Evolutionary conservation across 2,888 invertebrate species (phyloP).

Genomic region (Abrostola triplasia): DNA sequence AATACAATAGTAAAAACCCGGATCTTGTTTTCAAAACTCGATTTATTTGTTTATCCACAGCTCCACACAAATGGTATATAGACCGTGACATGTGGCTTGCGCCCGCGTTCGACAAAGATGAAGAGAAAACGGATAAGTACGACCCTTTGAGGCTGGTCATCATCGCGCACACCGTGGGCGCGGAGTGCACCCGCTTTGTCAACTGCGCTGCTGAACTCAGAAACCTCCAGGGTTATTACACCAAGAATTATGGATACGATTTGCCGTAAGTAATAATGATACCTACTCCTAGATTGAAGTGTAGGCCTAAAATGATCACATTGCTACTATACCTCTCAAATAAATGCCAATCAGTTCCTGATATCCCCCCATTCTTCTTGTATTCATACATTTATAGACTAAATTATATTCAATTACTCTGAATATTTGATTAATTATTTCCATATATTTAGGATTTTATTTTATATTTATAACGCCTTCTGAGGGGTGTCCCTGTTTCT

Average conservation of each 20-base stretch:
- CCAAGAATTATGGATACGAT: slow-evolving; percentile 45
- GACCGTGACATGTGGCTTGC: slow-evolving; percentile 79
- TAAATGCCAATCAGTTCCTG: too few species aligned
- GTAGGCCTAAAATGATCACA: too few species aligned
- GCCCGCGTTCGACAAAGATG: slow-evolving; percentile 38
- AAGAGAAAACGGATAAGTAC: slow-evolving; percentile 48
- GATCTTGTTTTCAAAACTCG: not conserved
- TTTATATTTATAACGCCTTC: too few species aligned
- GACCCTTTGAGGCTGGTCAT: slow-evolving; percentile 74
- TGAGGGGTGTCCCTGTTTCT: too few species aligned
- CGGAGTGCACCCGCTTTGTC: slow-evolving; percentile 67
- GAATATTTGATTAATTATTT: too few species aligned
- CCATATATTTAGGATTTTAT: too few species aligned
- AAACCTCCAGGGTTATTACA: slow-evolving; percentile 68
- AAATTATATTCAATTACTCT: too few species aligned
- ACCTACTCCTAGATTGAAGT: not conserved
- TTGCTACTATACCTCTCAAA: too few species aligned
- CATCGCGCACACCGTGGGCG: slow-evolving; percentile 75
- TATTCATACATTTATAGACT: too few species aligned
- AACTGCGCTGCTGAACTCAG: slow-evolving; percentile 75
- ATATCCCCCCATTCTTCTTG: too few species aligned
- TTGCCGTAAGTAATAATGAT: slow-evolving; percentile 52
- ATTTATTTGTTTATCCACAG: slow-evolving; percentile 52
- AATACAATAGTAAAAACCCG: not conserved
- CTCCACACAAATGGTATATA: slow-evolving; percentile 79